These are phyloP conservation scores for Paramormyrops hopkinsi DNA, from an alignment of 2,797 vertebrate species.

Conservation along the genomic window DNA sequence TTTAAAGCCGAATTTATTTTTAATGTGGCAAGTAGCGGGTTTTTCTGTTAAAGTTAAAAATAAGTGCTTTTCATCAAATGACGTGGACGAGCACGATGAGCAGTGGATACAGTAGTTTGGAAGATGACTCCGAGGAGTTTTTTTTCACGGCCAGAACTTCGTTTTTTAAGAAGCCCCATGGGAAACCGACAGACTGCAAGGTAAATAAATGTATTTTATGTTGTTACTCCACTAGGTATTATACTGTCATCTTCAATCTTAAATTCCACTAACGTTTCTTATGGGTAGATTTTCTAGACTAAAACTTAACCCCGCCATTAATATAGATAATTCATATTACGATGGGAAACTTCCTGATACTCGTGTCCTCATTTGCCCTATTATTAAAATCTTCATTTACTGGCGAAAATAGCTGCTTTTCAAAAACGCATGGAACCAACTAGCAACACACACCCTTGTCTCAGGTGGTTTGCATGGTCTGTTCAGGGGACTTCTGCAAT, in stretches of 20 bases:
- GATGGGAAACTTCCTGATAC: neutral
- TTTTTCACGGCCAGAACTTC: constrained; percentile 97
- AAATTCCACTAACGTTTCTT: no score
- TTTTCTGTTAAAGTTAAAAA: constrained; percentile 20
- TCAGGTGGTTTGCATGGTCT: neutral
- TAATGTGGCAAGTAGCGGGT: constrained; percentile 41
- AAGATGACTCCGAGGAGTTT: constrained; percentile 91
- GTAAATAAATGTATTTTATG: constrained; percentile 39
- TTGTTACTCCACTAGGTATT: neutral
- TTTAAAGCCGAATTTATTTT: constrained; percentile 11
- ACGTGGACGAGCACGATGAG: constrained; percentile 94
- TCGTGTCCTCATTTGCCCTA: neutral
- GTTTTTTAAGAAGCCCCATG: constrained; percentile 78
- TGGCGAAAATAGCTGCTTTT: neutral
- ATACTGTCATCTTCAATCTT: neutral
- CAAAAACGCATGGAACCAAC: neutral
- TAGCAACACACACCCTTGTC: neutral
- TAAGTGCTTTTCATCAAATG: constrained; percentile 59
- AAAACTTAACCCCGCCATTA: neutral
- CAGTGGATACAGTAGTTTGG: constrained; percentile 95
- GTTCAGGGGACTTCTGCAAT: neutral
- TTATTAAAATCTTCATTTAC: neutral
- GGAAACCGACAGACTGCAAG: constrained; percentile 64
- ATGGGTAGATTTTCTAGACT: neutral
- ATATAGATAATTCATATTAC: neutral